Conservation (phyloP, 2,888 invertebrate genomes). For the Dinocampus coccinellae region DNA sequence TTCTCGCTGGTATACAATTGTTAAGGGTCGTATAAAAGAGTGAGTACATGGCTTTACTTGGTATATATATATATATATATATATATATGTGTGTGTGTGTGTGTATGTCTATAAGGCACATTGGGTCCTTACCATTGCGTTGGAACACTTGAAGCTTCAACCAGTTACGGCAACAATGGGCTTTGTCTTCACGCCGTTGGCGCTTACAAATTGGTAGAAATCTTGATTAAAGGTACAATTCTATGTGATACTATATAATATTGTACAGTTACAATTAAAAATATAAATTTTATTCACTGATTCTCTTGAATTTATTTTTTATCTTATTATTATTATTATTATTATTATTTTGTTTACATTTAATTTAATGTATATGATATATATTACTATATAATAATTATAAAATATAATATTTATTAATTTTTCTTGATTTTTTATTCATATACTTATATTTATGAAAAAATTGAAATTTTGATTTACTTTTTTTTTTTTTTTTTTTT, state of each 20-base stretch:
- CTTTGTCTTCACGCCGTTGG: slow-evolving; percentile 69
- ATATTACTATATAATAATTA: too few relatives aligned
- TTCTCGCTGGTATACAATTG: not conserved
- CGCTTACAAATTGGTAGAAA: slow-evolving; percentile 69
- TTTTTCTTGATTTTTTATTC: too few relatives aligned
- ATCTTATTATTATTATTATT: not conserved
- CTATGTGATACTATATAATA: slow-evolving; percentile 55
- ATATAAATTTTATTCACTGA: not conserved
- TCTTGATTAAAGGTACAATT: slow-evolving; percentile 70
- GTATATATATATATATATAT: slow-evolving; percentile 14
- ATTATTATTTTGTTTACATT: too few relatives aligned
- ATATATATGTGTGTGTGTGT: not conserved
- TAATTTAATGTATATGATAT: too few relatives aligned
- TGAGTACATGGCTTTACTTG: not conserved
- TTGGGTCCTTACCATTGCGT: slow-evolving; percentile 56
- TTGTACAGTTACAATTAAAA: not conserved
- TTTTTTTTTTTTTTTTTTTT: not conserved
- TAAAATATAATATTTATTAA: too few relatives aligned
- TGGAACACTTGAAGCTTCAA: slow-evolving; percentile 68
- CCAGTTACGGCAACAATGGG: slow-evolving; percentile 70
- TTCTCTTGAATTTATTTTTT: slow-evolving; percentile 9
- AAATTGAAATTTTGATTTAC: not conserved
- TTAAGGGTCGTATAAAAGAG: not conserved
- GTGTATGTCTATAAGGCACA: slow-evolving; percentile 9
- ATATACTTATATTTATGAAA: too few relatives aligned